A percentile compares a stretch with the other conserved stretches of the same genome.
phyloP scores from a whole-genome alignment of 1,140 invertebrate species.

The Drosophila mauritiana region DNA sequence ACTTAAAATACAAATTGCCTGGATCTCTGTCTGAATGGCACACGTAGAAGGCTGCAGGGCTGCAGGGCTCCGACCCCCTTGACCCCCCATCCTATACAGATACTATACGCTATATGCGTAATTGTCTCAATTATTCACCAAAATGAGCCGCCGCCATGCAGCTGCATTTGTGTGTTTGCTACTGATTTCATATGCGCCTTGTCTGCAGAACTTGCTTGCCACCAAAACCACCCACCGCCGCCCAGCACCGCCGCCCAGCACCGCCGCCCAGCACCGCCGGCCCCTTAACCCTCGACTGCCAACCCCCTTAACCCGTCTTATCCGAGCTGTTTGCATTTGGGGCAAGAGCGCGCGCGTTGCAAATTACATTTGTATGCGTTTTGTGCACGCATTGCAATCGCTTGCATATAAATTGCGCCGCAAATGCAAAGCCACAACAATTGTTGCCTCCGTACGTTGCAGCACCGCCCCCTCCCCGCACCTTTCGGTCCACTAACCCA shows the following conservation, averaged over 20 bases:
- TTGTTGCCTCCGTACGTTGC: constrained; percentile 41
- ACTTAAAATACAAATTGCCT: constrained; percentile 61
- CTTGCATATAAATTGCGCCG: constrained; percentile 79
- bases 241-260: background rate
- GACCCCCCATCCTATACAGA: background rate
- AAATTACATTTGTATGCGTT: constrained; percentile 83
- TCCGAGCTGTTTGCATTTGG: constrained; percentile 65
- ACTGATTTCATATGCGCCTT: constrained; percentile 77
- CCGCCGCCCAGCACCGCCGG: background rate
- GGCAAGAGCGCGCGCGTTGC: constrained; percentile 57
- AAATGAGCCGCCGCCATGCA: constrained; percentile 74
- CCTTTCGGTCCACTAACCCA: background rate
- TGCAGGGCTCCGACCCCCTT: background rate
- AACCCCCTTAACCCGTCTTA: constrained; percentile 15
- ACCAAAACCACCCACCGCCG: constrained; percentile 1
- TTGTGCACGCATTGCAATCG: constrained; percentile 80
- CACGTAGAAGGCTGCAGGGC: constrained; percentile 23
- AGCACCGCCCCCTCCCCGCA: background rate
- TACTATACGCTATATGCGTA: constrained; percentile 67
- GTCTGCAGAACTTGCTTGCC: constrained; percentile 39
- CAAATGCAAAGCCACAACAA: constrained; percentile 81
- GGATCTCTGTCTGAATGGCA: constrained; percentile 39
- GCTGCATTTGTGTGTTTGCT: constrained; percentile 49
- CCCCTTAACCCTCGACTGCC: constrained; percentile 16
- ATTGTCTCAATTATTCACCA: constrained; percentile 82